Evolutionary conservation across 2,888 invertebrate genomes (phyloP), one percentile per base, ranked within the genome.

Genomic region (Cerastoderma edule): DNA sequence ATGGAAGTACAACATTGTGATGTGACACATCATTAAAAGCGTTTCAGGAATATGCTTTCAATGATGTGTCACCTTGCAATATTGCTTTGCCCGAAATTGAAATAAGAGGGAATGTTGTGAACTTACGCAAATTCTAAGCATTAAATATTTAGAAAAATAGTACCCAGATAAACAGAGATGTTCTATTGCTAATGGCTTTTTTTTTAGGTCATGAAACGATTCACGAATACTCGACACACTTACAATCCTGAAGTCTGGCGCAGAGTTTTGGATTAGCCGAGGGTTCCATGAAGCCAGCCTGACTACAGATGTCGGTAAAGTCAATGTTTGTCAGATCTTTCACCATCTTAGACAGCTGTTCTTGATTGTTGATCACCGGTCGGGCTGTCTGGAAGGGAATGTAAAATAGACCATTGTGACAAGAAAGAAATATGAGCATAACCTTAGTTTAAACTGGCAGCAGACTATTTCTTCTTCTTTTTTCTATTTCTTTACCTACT

Each of bases 261-360:
- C 78, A 78, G 56, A 84, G 73, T 48, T 80, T 77, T 4, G 82
- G 78, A 44, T 82, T 77, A 2, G 73, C 72, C 2, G 72, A 69
- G 2, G 85, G 78, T 28, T 83, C 82, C 65, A 85, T 83, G 67
- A 86, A 88, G 2, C 85, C 85, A 4, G 87, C 83, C 48, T 89
- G 88, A 60, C 80, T 83, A 27, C 85, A 85, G 22, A 89, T 84
- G 48, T 87, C 85, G 3, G 71, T 48, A 57, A 89, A 85, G 64
- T 89, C 86, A 19, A 88, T 83, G 28, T 76, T 81, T 4, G 80
- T 66, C 8, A 88, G 74, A 50, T 89, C 89, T 27, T 85, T 79
- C 8, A 85, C 72, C 83, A 89, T 88, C 65, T 85, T 83, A 13
- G 79, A 72, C 5, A 87, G 73, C 27, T 68, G 73, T n/a, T 89